A percentile compares a stretch with the other conserved stretches of the same genome.
Evolutionary conservation across 2,113 vertebrate species (phyloP).

Genomic region (Hippocampus mohnikei): DNA sequence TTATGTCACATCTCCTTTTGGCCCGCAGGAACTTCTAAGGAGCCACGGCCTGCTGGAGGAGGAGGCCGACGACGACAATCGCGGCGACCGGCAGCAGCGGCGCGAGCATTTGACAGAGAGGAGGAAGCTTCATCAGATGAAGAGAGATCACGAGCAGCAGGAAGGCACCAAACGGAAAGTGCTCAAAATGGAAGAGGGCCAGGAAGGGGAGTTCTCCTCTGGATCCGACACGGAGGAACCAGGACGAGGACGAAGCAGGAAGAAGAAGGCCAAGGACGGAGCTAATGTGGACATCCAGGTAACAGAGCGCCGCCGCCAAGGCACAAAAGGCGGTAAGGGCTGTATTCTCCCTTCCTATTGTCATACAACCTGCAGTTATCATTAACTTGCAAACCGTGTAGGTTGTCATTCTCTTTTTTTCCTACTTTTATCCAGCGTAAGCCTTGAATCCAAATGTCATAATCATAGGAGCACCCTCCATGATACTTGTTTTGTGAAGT

Average conservation of each 20-base stretch:
- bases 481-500: no score
- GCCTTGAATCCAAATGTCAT: no score
- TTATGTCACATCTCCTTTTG: background rate
- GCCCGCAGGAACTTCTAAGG: constrained; percentile 76
- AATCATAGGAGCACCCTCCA: no score
- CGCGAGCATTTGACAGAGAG: constrained; percentile 72
- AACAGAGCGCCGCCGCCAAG: background rate
- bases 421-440: no score
- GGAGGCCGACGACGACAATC: fast-evolving
- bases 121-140: constrained; percentile 77
- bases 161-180: constrained; percentile 75
- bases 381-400: no score
- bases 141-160: constrained; percentile 72
- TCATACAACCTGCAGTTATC: no score
- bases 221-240: constrained; percentile 59
- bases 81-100: constrained; percentile 64
- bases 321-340: no score
- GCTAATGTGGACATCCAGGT: constrained; percentile 85
- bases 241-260: constrained; percentile 25
- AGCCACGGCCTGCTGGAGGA: constrained; percentile 78
- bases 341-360: no score
- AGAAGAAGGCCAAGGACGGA: constrained; percentile 49
- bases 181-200: constrained; percentile 72
- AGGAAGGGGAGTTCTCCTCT: constrained; percentile 56
- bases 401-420: no score